Evolutionary conservation across 2,888 invertebrate species (phyloP).

Genomic region (Cancer borealis): DNA sequence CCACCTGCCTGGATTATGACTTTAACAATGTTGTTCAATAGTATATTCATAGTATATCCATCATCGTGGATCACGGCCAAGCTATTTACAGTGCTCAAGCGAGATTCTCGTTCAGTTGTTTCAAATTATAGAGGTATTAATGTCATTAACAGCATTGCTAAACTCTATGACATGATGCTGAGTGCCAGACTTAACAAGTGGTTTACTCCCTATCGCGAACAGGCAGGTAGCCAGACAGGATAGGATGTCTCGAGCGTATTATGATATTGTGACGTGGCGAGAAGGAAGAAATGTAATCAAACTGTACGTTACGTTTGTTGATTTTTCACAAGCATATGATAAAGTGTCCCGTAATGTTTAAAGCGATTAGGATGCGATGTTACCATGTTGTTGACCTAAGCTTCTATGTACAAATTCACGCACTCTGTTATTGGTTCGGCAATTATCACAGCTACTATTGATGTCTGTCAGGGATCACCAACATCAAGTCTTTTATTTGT

Average conservation of each 20-base stretch:
- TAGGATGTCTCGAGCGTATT: too few species aligned
- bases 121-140: neutral
- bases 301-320: too few species aligned
- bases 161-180: neutral
- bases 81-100: neutral
- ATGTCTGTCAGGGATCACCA: neutral
- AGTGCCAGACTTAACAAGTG: neutral
- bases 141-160: neutral
- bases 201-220: neutral
- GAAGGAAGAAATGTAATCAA: too few species aligned
- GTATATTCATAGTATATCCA: neutral
- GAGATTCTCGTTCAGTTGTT: neutral
- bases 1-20: too few species aligned
- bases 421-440: neutral
- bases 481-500: neutral
- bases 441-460: neutral
- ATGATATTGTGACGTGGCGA: neutral
- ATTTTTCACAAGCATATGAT: neutral
- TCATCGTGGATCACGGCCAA: neutral
- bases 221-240: too few species aligned
- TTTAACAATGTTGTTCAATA: neutral
- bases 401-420: neutral
- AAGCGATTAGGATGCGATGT: neutral
- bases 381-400: neutral
- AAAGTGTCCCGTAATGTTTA: neutral